Evolutionary conservation across 2,888 invertebrate species (phyloP), one percentile per base, ranked within the genome.

Genomic region (Papilio gigon): DNA sequence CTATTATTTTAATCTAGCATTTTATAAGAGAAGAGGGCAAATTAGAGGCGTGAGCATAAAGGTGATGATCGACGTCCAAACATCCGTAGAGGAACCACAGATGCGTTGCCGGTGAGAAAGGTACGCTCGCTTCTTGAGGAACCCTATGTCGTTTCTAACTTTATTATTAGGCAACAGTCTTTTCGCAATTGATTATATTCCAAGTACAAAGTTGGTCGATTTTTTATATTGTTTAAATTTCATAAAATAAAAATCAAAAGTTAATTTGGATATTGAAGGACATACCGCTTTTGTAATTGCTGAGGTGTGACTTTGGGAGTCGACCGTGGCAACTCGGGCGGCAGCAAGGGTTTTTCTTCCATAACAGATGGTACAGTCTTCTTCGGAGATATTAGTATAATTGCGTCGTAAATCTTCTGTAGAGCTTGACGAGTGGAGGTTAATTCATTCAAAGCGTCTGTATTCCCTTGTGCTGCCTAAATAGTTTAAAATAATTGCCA

Each of bases 371-470:
- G 94, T 37, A 94, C 76, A 3, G 85, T 86, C 75, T 93, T 93
- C 72, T 92, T 93, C 0, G 95, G 95, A 76, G 93, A 93, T 1
- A 95, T 81, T 1, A 93, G 88, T 59, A 93, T 80, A 68, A 95
- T 93, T 2, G 93, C 93, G 30, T 94, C 93, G 82, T 95, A 95
- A 66, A 94, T 90, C 82, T 93, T 93, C 73, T 93, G 92, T 1
- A 95, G 88, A 14, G 93, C 92, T 78, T 93, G 93, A 74, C 94
- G 94, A n/a, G 95, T 84, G 0, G 93, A 89, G 3, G 92, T 85
- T 74, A 95, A 93, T n/a, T 93, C 92, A 12, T 93, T 90, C 17
- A 94, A 90, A 40, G 93, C 93, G n/a, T 95, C 95, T 0, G 94
- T 93, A 79, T 95, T 95, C 59, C 84, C 82, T 76, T 86, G 85